Evolutionary conservation across 2,113 vertebrate genomes (phyloP).

Genomic region (Cottus gobio): DNA sequence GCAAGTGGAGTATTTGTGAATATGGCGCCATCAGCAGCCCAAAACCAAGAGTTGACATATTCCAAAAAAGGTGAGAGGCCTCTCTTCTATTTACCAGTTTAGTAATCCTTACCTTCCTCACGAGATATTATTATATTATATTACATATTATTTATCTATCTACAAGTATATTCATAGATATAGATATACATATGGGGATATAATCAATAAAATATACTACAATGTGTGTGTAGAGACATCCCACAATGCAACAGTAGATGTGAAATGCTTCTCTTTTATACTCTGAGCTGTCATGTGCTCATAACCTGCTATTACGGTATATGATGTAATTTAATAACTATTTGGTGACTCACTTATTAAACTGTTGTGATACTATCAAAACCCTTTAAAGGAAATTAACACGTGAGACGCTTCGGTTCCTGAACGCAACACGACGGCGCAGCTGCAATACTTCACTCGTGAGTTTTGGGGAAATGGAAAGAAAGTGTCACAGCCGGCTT

Average conservation of each 20-base stretch:
- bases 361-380: background rate
- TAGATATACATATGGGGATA: background rate
- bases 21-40: slow-evolving; percentile 66
- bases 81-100: background rate
- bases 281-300: background rate
- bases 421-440: background rate
- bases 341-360: slow-evolving; percentile 3
- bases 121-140: no score
- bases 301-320: background rate
- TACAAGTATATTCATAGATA: background rate
- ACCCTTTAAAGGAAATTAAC: slow-evolving; percentile 12
- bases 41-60: background rate
- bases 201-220: no score
- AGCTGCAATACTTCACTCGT: background rate
- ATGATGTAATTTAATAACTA: slow-evolving; percentile 15
- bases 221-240: background rate
- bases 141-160: background rate
- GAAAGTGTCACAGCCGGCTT: background rate
- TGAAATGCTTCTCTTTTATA: background rate
- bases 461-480: background rate
- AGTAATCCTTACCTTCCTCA: no score
- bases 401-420: no score
- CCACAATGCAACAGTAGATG: background rate
- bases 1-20: background rate
- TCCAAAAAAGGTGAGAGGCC: background rate